Conservation (phyloP, 1,140 invertebrate species). For the Lasioglossum albipes region DNA sequence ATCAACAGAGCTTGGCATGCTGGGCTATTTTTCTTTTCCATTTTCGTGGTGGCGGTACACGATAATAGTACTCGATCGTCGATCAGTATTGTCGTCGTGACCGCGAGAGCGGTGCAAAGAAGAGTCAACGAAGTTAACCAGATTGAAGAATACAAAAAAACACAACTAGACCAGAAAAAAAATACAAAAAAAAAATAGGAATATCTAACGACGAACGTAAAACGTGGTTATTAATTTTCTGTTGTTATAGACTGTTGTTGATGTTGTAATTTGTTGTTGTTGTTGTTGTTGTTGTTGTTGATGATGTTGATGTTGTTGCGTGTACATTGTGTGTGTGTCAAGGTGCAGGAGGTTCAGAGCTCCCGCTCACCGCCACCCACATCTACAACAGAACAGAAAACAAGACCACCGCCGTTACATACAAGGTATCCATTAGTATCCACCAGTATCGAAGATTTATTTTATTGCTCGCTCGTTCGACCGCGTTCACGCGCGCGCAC, state of each 20-base stretch:
- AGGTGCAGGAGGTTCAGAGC: conserved; percentile 78
- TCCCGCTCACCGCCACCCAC: conserved; percentile 82
- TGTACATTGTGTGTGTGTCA: conserved; percentile 65
- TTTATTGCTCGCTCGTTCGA: conserved; percentile 67
- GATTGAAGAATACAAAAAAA: not conserved
- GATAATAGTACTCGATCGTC: not conserved
- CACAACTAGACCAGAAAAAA: not conserved
- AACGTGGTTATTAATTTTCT: conserved; percentile 59
- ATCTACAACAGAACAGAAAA: conserved; percentile 82
- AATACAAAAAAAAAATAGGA: not conserved
- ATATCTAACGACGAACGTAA: too few species aligned
- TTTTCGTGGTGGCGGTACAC: conserved; percentile 48
- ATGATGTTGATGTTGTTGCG: conserved; percentile 53
- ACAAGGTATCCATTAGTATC: conserved; percentile 80
- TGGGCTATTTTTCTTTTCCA: conserved; percentile 6
- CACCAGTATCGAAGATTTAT: conserved; percentile 76
- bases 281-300: conserved; percentile 53
- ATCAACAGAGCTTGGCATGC: conserved; percentile 43
- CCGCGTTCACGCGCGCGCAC: conserved; percentile 13
- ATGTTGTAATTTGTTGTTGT: conserved; percentile 51
- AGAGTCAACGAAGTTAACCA: not conserved
- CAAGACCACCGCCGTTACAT: conserved; percentile 81
- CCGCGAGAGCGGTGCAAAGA: conserved; percentile 39
- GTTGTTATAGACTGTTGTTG: conserved; percentile 51
- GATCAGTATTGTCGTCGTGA: conserved; percentile 30